A percentile compares a stretch with the other conserved stretches of the same genome.
Evolutionary conservation across 2,888 invertebrate genomes (phyloP).

Genomic region (Synergus gifuensis): DNA sequence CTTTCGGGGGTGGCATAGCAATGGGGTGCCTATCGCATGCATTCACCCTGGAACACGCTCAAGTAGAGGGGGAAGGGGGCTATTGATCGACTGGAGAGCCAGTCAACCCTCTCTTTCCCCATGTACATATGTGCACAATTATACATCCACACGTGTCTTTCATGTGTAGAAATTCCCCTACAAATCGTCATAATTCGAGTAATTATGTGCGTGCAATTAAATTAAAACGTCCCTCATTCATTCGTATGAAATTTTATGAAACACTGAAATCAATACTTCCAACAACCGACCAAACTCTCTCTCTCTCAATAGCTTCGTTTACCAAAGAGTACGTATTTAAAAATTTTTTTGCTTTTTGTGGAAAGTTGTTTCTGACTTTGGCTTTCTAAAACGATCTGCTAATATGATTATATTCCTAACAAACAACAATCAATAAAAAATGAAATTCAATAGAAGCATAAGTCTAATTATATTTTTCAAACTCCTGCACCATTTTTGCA

Average conservation of each 20-base stretch:
- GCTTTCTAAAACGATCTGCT: no score
- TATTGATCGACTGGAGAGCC: constrained; percentile 75
- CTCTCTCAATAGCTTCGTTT: neutral
- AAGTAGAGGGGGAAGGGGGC: constrained; percentile 62
- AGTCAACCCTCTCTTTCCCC: constrained; percentile 73
- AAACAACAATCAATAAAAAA: neutral
- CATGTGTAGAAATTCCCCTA: neutral
- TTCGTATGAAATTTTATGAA: constrained; percentile 8
- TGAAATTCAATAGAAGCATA: neutral
- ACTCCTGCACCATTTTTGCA: neutral
- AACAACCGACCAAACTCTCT: neutral
- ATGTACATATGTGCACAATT: constrained; percentile 46
- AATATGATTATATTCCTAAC: no score
- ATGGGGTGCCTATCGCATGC: constrained; percentile 74
- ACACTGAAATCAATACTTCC: constrained; percentile 22
- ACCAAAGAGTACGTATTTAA: no score
- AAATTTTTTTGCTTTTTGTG: no score
- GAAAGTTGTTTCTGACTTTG: no score
- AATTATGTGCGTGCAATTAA: constrained; percentile 37
- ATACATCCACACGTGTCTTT: constrained; percentile 40
- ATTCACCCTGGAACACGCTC: constrained; percentile 69
- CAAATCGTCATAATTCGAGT: constrained; percentile 27
- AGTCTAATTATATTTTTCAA: neutral
- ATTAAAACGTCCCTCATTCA: neutral
- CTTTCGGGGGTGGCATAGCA: constrained; percentile 74